Conservation (phyloP, 2,888 invertebrate genomes). For the Calliopum simillimum region DNA sequence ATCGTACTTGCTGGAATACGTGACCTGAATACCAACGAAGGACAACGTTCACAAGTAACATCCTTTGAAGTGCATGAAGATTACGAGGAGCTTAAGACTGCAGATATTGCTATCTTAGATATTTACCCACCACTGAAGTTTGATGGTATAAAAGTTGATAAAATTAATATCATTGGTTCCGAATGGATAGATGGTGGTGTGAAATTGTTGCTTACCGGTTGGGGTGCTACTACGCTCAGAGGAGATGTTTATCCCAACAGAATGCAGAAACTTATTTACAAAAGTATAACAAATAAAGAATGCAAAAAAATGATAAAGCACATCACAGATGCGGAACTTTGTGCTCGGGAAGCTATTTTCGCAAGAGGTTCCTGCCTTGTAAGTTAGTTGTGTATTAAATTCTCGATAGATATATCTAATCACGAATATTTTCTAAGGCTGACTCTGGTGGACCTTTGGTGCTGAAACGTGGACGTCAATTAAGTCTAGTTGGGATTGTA, state of each 20-base stretch:
- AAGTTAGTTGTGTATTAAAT: constrained; percentile 17
- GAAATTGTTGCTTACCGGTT: constrained; percentile 44
- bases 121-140: constrained; percentile 43
- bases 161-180: constrained; percentile 50
- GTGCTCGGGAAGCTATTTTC: constrained; percentile 24
- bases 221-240: constrained; percentile 44
- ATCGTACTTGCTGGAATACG: constrained; percentile 33
- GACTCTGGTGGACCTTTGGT: constrained; percentile 55
- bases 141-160: constrained; percentile 47
- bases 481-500: constrained; percentile 49
- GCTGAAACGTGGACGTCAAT: constrained; percentile 41
- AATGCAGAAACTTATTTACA: no score
- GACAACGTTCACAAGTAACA: constrained; percentile 24
- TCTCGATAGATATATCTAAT: no score
- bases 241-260: no score
- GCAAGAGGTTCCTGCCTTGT: constrained; percentile 52
- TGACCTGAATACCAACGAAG: no score
- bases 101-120: constrained; percentile 49
- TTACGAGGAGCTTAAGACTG: constrained; percentile 42
- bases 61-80: constrained; percentile 45
- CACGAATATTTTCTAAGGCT: constrained; percentile 40
- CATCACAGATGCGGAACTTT: no score
- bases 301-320: no score
- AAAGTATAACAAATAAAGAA: no score
- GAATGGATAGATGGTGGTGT: constrained; percentile 37